These are phyloP conservation scores for Acrobasis suavella DNA, from an alignment of 2,888 invertebrate genomes.

Conservation along the genomic window DNA sequence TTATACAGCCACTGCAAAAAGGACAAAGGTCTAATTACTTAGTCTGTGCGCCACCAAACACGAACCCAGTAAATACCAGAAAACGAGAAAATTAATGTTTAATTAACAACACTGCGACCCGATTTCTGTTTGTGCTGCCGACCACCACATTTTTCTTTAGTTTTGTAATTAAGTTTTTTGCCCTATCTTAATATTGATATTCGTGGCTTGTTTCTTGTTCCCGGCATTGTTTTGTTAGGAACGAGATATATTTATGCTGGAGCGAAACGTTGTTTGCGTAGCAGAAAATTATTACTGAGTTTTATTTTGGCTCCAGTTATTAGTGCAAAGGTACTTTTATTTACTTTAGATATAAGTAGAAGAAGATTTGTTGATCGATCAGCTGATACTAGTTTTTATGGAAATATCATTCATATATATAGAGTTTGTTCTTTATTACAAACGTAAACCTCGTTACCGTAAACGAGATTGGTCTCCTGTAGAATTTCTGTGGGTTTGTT, in stretches of 20 bases:
- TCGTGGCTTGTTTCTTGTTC: not conserved
- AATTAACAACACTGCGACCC: conserved; percentile 3
- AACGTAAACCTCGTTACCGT: no score
- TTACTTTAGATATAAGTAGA: no score
- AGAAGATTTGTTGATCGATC: no score
- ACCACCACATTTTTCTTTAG: conserved; percentile 8
- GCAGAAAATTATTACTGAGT: no score
- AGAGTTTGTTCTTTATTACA: no score
- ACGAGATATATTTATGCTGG: not conserved
- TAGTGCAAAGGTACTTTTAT: no score
- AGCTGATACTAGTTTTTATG: no score
- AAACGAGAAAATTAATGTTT: conserved; percentile 16
- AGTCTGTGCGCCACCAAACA: conserved; percentile 1
- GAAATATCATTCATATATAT: no score
- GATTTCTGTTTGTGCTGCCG: not conserved
- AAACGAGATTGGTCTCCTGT: no score
- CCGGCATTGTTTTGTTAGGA: not conserved
- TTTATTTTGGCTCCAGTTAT: no score
- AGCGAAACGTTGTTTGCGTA: not conserved
- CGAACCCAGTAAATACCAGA: not conserved
- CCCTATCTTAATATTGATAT: not conserved
- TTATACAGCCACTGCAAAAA: not conserved
- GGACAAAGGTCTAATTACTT: conserved; percentile 19
- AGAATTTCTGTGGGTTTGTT: no score
- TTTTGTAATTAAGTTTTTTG: conserved; percentile 8